These are phyloP conservation scores for Harpagoxenus sublaevis DNA, from an alignment of 2,888 invertebrate species.

Conservation along the genomic window DNA sequence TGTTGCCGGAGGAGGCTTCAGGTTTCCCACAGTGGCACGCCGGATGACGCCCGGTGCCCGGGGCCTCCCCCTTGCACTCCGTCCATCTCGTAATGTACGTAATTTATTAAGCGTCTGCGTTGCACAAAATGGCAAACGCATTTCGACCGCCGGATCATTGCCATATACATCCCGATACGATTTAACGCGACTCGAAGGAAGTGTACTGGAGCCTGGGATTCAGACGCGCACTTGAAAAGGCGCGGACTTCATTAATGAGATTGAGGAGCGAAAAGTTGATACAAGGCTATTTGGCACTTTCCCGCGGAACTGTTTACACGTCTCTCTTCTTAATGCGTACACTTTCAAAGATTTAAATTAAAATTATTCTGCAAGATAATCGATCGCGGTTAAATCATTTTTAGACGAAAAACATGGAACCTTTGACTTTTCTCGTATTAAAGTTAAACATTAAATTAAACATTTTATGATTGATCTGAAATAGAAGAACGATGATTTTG, in stretches of 20 bases:
- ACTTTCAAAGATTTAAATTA: not conserved
- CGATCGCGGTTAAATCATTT: not conserved
- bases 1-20: slow-evolving; percentile 48
- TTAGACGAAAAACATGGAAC: not conserved
- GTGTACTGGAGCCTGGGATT: not conserved
- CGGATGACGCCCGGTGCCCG: slow-evolving; percentile 53
- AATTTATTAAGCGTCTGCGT: slow-evolving; percentile 55
- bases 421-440: not conserved
- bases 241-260: slow-evolving; percentile 26
- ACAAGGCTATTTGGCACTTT: slow-evolving; percentile 6
- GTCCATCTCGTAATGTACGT: slow-evolving; percentile 56
- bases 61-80: slow-evolving; percentile 27
- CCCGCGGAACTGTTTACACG: not conserved
- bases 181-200: slow-evolving; percentile 6
- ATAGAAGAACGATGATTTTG: not conserved
- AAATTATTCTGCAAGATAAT: not conserved
- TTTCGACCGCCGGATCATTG: slow-evolving; percentile 26
- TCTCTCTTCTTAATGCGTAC: not conserved
- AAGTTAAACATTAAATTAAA: not conserved
- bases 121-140: slow-evolving; percentile 17
- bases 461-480: not conserved
- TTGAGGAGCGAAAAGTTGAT: not conserved
- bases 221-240: not conserved
- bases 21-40: slow-evolving; percentile 73
- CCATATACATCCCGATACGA: slow-evolving; percentile 5